Percentiles rank a stretch among this genome's conserved stretches.
phyloP scores from a whole-genome alignment of 1,140 invertebrate species.

The Camponotus floridanus region DNA sequence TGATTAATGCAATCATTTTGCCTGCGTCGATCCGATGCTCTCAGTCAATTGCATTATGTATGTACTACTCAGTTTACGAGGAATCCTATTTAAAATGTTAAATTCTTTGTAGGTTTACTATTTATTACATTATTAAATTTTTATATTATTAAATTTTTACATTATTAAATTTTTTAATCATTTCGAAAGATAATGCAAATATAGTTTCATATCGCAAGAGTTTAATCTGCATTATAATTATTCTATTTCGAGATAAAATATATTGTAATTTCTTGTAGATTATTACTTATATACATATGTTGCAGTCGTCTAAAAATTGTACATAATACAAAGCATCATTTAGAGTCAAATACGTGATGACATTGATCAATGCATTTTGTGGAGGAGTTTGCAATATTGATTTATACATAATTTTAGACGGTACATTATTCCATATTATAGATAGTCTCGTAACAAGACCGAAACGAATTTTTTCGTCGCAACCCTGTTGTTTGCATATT shows the following conservation, averaged over 20 bases:
- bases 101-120: no score
- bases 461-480: constrained; percentile 29
- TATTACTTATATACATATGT: not conserved
- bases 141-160: not conserved
- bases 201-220: not conserved
- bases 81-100: no score
- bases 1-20: constrained; percentile 41
- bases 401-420: constrained; percentile 52
- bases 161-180: not conserved
- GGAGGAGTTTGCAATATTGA: constrained; percentile 30
- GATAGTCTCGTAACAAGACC: constrained; percentile 36
- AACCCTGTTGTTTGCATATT: constrained; percentile 44
- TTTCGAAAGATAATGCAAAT: not conserved
- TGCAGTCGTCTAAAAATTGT: not conserved
- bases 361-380: not conserved
- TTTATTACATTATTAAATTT: not conserved
- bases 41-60: constrained; percentile 13
- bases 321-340: not conserved
- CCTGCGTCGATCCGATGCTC: constrained; percentile 11
- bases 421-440: constrained; percentile 29
- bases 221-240: not conserved
- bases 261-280: not conserved
- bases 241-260: not conserved
- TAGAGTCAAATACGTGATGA: constrained; percentile 4
- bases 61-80: not conserved